These are phyloP conservation scores for Psittacula cyanocephala DNA, from an alignment of 2,113 vertebrate genomes.

Conservation along the genomic window DNA sequence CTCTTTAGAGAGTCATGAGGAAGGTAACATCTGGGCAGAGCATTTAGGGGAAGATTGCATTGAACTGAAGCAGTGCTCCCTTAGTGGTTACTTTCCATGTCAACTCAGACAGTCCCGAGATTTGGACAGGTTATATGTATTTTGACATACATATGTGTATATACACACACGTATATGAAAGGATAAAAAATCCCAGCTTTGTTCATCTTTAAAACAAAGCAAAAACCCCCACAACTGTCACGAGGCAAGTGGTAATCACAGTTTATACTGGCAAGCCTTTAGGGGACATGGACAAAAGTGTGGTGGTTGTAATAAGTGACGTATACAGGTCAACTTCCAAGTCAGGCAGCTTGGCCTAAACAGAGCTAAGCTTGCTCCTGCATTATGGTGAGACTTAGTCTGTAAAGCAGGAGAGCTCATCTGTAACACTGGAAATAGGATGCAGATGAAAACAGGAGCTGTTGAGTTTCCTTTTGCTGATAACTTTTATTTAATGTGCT, in stretches of 20 bases:
- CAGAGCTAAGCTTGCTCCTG: not conserved
- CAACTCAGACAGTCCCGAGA: not conserved
- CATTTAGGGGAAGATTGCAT: not conserved
- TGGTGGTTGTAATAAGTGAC: not conserved
- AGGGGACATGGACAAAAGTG: not conserved
- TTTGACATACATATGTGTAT: not conserved
- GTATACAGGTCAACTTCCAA: not conserved
- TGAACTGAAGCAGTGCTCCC: not conserved
- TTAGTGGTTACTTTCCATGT: not conserved
- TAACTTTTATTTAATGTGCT: not conserved
- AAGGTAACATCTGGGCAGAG: conserved; percentile 13
- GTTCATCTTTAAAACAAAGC: not conserved
- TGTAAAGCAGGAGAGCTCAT: not conserved
- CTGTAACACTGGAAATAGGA: not conserved
- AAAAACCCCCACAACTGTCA: accelerated
- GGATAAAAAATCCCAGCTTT: not conserved
- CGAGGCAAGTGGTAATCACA: not conserved
- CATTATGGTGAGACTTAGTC: not conserved
- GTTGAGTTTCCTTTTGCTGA: not conserved
- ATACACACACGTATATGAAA: accelerated
- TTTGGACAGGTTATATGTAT: not conserved
- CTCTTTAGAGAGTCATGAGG: not conserved
- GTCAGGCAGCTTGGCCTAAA: not conserved
- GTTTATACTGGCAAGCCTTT: not conserved
- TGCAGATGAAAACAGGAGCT: not conserved